Conservation (phyloP, 30 jellyfish, hydroid and myxozoan species). For the Hydractinia echinata region DNA sequence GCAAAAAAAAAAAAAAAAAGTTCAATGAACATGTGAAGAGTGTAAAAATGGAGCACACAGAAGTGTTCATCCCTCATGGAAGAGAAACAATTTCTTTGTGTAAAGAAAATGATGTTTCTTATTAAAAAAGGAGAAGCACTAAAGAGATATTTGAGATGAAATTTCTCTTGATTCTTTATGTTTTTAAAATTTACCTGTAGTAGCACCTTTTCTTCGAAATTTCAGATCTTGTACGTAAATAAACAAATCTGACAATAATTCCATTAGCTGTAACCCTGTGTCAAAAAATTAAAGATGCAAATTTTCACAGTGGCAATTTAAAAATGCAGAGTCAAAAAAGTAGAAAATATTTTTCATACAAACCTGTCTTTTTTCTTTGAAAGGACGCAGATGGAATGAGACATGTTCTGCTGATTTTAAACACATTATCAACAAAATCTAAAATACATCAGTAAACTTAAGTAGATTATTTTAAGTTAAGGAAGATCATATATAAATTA, state of each 20-base stretch:
- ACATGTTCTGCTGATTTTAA: constrained; percentile 28
- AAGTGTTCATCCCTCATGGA: too few relatives aligned
- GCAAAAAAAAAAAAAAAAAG: too few relatives aligned
- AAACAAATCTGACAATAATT: constrained; percentile 45
- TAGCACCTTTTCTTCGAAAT: constrained; percentile 29
- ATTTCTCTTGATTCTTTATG: too few relatives aligned
- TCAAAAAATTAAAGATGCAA: background rate
- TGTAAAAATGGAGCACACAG: too few relatives aligned
- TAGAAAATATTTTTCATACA: background rate
- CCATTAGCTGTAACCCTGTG: constrained; percentile 51
- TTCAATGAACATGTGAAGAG: too few relatives aligned
- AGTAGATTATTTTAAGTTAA: too few relatives aligned
- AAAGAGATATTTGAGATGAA: too few relatives aligned
- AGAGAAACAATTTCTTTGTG: too few relatives aligned
- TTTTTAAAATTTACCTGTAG: background rate
- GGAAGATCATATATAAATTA: too few relatives aligned
- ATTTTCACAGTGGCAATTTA: constrained; percentile 12
- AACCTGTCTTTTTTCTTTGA: constrained; percentile 72
- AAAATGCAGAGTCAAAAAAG: background rate
- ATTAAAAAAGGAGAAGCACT: too few relatives aligned
- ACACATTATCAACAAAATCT: constrained; percentile 58
- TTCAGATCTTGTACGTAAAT: constrained; percentile 49
- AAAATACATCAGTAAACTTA: background rate
- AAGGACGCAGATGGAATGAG: constrained; percentile 60
- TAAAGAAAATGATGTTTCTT: too few relatives aligned